Base-by-base conservation (phyloP, 2,113 vertebrate genomes). In the Myxocyprinus asiaticus region DNA sequence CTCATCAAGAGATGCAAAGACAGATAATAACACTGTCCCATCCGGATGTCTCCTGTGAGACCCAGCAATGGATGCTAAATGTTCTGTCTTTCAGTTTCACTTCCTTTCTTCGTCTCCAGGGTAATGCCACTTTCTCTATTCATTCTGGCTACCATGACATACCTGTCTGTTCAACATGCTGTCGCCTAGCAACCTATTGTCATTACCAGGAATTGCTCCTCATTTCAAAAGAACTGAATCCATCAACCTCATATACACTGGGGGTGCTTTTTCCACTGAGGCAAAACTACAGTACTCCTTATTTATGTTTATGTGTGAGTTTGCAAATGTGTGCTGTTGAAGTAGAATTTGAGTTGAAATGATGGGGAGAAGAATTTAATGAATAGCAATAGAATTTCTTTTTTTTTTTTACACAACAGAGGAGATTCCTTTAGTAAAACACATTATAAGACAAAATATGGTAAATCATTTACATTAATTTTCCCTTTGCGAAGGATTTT, bases 111-210 rank as follows among this genome's bases (percentile, higher is more conserved):
- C 43, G 50, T 74, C 74, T 77, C 61, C 50, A 17, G 45, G 69
- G 73, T 67, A 59, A 61, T 59, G 66, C 14, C 68, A 56, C 48
- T 82, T 48, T 65, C 78, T 77, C 73, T 44, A n/a, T 67, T 73
- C 73, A 17, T 58, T 80, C 73, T 72, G 69, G 70, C 45, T 45
- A 65, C 48, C 51, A 64, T 82, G 78, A 82, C 82, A 84, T 83
- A 86, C 87, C 85, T 87, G 80, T 82, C 77, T 79, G 75, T 81
- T 83, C 78, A 14, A 83, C 78, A 84, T 85, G 81, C 71, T 85
- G 86, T 88, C 68, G 78, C 85, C 76, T 85, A 83, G 87, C 87
- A 88, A 86, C 85, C 81, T 69, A 81, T 84, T 84, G 85, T 85
- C 71, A 78, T 80, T 79, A 79, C 43, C 76, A 77, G 77, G 81